Evolutionary conservation across 2,888 invertebrate genomes (phyloP), one percentile per base, ranked within the genome.

Genomic region (Caenorhabditis wallacei): DNA sequence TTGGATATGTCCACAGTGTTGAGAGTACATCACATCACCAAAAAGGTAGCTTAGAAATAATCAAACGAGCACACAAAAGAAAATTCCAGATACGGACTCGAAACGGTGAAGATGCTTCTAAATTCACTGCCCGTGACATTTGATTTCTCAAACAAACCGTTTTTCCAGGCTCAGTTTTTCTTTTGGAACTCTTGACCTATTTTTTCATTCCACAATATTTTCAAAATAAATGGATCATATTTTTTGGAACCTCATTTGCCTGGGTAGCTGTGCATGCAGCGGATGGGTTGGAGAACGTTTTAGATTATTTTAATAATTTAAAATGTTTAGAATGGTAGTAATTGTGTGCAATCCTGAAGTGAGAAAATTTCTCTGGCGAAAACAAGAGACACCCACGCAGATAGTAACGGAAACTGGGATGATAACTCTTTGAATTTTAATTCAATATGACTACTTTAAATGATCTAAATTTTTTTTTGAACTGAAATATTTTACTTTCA

Each of bases 1-100:
- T 40, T 84, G 8, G 84, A 84, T 61, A 48, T 84, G 1, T 2
- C 80, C 13, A 80, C 84, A 11, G 40, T 84, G 13, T 13, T 48
- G 18, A n/a, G 46, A 18, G 46, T 48, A 2, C 46, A 54, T 54
- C 54, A 54, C n/a, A 54, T 54, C 16, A 54, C 54, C 16, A 54
- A 54, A n/a, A 54, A 54, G 16, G 54, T 54, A 26, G 40, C 4
- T 4, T 35, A 35, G 35, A 35, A 11, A 10, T 2, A 13, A 40
- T 16, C 10, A 13, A 13, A 4, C 40, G 10, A 2, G 2, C 2
- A 10, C 11, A 26, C 26, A n/a, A 48, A 4, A 43, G 43, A 10
- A 10, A 43, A 10, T 13, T 43, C 43, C 7, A 54, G 54, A 16
- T 54, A 4, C 54, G 54, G 16, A 8, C 54, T 24, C 30, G 22